A percentile compares a stretch with the other conserved stretches of the same genome.
Evolutionary conservation across 2,888 invertebrate species (phyloP).

Genomic region (Nephrotoma guestfalica): DNA sequence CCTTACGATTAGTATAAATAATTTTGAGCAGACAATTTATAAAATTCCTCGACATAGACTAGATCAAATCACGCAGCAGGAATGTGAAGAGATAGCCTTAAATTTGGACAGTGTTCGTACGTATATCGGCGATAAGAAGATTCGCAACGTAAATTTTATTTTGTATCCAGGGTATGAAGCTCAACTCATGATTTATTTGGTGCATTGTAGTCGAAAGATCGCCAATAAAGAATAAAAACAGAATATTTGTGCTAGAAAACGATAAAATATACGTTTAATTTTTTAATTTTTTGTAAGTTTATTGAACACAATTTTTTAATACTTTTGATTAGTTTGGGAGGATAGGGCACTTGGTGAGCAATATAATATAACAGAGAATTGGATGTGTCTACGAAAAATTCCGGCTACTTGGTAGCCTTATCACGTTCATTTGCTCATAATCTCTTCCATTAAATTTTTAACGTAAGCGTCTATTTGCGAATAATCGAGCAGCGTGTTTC

Average conservation of each 20-base stretch:
- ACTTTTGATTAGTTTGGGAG: not conserved
- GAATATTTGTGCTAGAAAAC: not conserved
- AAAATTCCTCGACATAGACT: slow-evolving; percentile 38
- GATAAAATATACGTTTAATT: not conserved
- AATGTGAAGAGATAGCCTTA: slow-evolving; percentile 38
- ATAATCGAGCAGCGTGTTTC: slow-evolving; percentile 63
- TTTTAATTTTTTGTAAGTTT: not conserved
- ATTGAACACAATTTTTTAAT: not conserved
- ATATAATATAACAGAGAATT: not conserved
- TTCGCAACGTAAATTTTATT: slow-evolving; percentile 26
- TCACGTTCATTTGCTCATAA: slow-evolving; percentile 20
- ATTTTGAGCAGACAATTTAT: slow-evolving; percentile 33
- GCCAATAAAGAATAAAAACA: not conserved
- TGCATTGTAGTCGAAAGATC: not conserved
- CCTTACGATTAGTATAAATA: slow-evolving; percentile 45
- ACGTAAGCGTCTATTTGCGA: slow-evolving; percentile 68
- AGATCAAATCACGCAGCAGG: slow-evolving; percentile 36
- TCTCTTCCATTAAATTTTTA: slow-evolving; percentile 36
- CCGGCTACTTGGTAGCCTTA: not conserved
- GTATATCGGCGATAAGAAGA: slow-evolving; percentile 26
- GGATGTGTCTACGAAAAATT: not conserved
- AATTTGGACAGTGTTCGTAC: slow-evolving; percentile 29
- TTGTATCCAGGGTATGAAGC: slow-evolving; percentile 33
- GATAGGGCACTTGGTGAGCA: not conserved
- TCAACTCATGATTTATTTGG: not conserved